These are phyloP conservation scores for Heteropelma amictum DNA, from an alignment of 2,888 invertebrate species.

Conservation along the genomic window DNA sequence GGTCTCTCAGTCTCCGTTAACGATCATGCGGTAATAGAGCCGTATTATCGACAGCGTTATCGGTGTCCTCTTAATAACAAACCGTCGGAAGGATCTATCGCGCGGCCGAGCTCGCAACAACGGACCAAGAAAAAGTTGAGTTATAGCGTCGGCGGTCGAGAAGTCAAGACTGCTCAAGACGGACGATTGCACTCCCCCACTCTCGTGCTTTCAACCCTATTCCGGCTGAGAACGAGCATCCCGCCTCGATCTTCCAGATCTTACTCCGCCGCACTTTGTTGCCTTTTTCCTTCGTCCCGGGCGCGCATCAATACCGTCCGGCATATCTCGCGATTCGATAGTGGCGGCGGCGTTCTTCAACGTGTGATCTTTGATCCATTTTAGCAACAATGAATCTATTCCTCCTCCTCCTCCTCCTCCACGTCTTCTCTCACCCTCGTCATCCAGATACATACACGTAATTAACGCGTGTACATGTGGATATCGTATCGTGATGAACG, in stretches of 20 bases:
- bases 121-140: conserved; percentile 67
- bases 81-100: conserved; percentile 56
- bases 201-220: conserved; percentile 3
- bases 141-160: conserved; percentile 65
- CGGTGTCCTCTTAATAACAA: conserved; percentile 76
- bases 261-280: background rate
- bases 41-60: conserved; percentile 72
- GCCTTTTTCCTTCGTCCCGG: background rate
- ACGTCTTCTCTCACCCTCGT: no score
- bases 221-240: conserved; percentile 18
- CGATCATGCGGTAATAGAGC: conserved; percentile 71
- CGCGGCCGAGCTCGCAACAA: conserved; percentile 63
- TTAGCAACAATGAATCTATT: conserved; percentile 42
- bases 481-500: conserved; percentile 14
- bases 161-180: conserved; percentile 32
- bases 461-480: no score
- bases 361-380: conserved; percentile 54
- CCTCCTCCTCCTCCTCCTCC: conserved; percentile 9
- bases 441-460: conserved; percentile 1
- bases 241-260: conserved; percentile 27
- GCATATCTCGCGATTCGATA: conserved; percentile 32
- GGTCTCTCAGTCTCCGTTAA: conserved; percentile 62
- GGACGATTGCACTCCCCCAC: no score
- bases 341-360: conserved; percentile 39
- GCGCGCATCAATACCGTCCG: conserved; percentile 24